Conservation (phyloP, 2,888 invertebrate species). For the Carabus problematicus region DNA sequence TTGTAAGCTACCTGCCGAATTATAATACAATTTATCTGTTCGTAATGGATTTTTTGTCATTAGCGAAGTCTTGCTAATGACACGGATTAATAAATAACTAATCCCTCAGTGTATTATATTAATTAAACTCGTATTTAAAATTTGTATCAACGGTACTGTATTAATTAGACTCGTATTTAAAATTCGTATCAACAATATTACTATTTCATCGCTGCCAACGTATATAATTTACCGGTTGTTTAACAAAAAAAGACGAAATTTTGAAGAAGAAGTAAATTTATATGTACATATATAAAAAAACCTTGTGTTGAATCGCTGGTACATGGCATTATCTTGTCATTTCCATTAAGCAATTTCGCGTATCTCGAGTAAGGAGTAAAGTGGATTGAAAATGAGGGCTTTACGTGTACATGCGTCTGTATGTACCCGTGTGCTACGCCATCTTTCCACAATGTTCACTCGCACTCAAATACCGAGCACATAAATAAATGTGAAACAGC, state of each 20-base stretch:
- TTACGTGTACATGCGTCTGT: too few relatives aligned
- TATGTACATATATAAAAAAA: background rate
- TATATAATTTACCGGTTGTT: background rate
- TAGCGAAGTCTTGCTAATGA: too few relatives aligned
- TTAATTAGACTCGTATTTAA: too few relatives aligned
- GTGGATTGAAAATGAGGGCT: constrained; percentile 12
- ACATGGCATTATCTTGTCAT: constrained; percentile 16
- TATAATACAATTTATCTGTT: too few relatives aligned
- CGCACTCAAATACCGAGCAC: constrained; percentile 1
- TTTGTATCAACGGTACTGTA: too few relatives aligned
- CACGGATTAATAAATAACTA: too few relatives aligned
- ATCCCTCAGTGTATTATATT: too few relatives aligned
- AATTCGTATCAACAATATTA: too few relatives aligned
- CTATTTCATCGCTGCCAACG: too few relatives aligned
- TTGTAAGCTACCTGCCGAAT: too few relatives aligned
- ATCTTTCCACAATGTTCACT: background rate
- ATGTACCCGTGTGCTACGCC: background rate
- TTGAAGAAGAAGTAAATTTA: background rate
- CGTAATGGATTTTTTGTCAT: too few relatives aligned
- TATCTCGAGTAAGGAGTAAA: background rate
- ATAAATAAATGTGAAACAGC: constrained; percentile 9
- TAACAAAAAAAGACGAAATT: background rate
- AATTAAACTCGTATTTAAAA: too few relatives aligned
- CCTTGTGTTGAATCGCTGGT: background rate
- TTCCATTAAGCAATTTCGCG: constrained; percentile 9